Conservation (phyloP, 2,888 invertebrate species). For the Cheilosia urbana region DNA sequence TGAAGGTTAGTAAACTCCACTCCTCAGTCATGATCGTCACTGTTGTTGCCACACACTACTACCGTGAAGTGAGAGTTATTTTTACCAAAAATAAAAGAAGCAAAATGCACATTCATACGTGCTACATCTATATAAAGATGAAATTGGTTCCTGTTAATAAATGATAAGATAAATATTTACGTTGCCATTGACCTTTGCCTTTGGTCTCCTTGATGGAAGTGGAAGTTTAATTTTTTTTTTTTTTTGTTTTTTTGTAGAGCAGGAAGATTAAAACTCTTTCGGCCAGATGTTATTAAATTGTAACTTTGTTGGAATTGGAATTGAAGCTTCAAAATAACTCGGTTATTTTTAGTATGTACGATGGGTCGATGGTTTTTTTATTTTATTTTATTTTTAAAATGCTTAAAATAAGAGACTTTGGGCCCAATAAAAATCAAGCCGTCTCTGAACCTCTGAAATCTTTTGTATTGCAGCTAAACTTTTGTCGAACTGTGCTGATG, state of each 20-base stretch:
- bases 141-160: conserved; percentile 53
- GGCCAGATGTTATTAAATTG: neutral
- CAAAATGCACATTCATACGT: conserved; percentile 15
- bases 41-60: conserved; percentile 33
- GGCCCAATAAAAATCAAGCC: too few relatives aligned
- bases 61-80: conserved; percentile 70
- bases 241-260: neutral
- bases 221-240: neutral
- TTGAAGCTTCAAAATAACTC: neutral
- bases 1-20: conserved; percentile 72
- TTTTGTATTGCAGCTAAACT: too few relatives aligned
- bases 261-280: neutral
- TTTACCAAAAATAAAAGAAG: conserved; percentile 44
- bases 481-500: too few relatives aligned
- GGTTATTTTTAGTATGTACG: neutral
- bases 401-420: too few relatives aligned
- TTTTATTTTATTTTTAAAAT: too few relatives aligned
- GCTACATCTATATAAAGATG: conserved; percentile 6
- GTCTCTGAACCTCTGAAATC: too few relatives aligned
- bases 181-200: conserved; percentile 72
- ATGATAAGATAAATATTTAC: conserved; percentile 57
- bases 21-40: conserved; percentile 33
- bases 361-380: too few relatives aligned
- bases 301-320: neutral
- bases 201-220: conserved; percentile 28